These are phyloP conservation scores for Heliconius cydno DNA, from an alignment of 2,888 invertebrate species.

Conservation along the genomic window DNA sequence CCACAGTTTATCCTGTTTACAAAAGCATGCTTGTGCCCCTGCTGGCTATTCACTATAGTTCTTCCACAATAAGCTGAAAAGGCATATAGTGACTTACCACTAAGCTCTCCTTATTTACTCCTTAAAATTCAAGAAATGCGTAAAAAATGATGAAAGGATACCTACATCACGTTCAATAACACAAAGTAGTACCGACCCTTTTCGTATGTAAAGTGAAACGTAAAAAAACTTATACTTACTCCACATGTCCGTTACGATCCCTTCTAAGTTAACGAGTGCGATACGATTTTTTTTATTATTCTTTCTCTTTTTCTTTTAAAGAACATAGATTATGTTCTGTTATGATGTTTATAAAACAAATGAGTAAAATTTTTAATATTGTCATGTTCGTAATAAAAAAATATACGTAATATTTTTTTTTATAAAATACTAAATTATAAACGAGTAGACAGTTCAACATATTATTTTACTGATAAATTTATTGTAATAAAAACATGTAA, in stretches of 20 bases:
- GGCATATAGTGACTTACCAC: background rate
- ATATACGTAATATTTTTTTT: too few relatives aligned
- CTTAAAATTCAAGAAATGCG: background rate
- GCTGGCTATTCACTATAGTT: background rate
- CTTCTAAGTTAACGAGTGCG: slow-evolving; percentile 37
- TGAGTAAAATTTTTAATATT: too few relatives aligned
- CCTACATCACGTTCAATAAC: slow-evolving; percentile 37
- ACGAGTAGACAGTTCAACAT: too few relatives aligned
- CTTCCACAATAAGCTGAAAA: background rate
- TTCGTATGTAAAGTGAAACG: slow-evolving; percentile 33
- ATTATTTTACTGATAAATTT: too few relatives aligned
- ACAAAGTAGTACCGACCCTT: slow-evolving; percentile 32
- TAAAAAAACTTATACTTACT: slow-evolving; percentile 39
- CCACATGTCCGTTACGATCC: slow-evolving; percentile 32
- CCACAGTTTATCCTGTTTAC: too few relatives aligned
- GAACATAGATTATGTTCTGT: background rate
- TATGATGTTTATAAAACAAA: background rate
- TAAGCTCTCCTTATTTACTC: background rate
- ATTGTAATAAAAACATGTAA: too few relatives aligned
- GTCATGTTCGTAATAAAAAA: too few relatives aligned
- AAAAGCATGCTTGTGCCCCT: too few relatives aligned
- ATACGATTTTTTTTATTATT: slow-evolving; percentile 9
- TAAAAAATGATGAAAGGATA: slow-evolving; percentile 8
- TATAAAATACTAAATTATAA: too few relatives aligned
- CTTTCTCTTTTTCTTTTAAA: background rate